phyloP scores from a whole-genome alignment of 2,113 vertebrate species.

The Athene cunicularia region DNA sequence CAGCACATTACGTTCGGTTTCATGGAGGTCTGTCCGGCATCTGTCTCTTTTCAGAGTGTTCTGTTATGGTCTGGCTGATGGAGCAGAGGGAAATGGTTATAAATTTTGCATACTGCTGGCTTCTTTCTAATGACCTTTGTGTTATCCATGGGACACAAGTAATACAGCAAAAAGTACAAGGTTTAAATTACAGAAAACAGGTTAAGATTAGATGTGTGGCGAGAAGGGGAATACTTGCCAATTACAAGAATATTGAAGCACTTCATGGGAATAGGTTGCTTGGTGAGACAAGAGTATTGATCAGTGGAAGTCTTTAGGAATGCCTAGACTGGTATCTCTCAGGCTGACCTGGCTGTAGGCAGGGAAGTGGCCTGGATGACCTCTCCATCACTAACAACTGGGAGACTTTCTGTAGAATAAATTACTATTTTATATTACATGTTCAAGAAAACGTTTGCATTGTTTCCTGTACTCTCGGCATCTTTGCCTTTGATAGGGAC shows the following conservation, averaged over 20 bases:
- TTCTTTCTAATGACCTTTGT: neutral
- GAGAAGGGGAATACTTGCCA: neutral
- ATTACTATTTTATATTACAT: neutral
- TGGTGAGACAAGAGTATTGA: neutral
- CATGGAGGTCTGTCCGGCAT: neutral
- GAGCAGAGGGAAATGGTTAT: neutral
- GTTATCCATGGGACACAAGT: neutral
- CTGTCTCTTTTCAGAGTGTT: neutral
- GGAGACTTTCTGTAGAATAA: neutral
- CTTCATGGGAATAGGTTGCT: neutral
- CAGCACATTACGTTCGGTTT: neutral
- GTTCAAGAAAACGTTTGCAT: neutral
- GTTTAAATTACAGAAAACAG: neutral
- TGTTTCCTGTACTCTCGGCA: neutral
- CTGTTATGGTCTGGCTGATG: neutral
- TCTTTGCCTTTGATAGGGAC: neutral
- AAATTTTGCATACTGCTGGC: neutral
- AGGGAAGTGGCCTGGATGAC: neutral
- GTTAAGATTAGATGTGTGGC: rapidly evolving
- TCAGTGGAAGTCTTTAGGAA: neutral
- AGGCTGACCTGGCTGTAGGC: neutral
- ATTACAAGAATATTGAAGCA: neutral
- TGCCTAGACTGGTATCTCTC: neutral
- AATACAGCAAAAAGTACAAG: neutral
- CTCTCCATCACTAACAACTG: neutral